A percentile compares a stretch with the other conserved stretches of the same genome.
phyloP scores from a whole-genome alignment of 2,888 invertebrate genomes.

The Entomobrya multifasciata region DNA sequence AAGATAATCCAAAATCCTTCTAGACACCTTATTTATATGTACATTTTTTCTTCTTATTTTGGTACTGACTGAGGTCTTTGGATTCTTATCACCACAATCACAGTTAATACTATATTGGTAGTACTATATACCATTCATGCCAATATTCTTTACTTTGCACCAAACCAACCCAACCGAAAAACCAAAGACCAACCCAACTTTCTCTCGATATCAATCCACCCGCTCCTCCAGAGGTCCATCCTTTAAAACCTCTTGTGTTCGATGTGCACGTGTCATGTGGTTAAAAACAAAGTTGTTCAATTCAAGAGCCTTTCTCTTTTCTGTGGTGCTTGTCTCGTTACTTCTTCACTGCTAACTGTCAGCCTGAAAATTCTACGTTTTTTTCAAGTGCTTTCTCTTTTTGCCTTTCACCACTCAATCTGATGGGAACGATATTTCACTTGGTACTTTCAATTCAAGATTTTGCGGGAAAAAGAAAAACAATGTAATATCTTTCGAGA shows the following conservation, averaged over 20 bases:
- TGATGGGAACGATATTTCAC: constrained; percentile 21
- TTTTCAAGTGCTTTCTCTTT: constrained; percentile 37
- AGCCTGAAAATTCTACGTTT: neutral
- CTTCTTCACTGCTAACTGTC: neutral
- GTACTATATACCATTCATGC: neutral
- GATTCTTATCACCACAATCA: neutral
- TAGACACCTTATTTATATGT: constrained; percentile 40
- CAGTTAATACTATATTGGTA: neutral
- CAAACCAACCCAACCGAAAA: constrained; percentile 38
- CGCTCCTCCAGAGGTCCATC: constrained; percentile 15
- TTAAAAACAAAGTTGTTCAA: constrained; percentile 54
- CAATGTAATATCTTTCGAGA: too few species aligned
- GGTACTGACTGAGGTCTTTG: neutral
- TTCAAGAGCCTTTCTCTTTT: constrained; percentile 28
- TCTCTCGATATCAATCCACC: neutral
- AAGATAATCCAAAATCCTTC: constrained; percentile 52
- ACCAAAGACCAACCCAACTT: constrained; percentile 19
- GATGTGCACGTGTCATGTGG: constrained; percentile 51
- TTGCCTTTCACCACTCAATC: constrained; percentile 7
- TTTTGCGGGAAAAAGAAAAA: neutral
- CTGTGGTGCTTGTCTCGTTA: neutral
- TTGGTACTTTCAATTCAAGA: neutral
- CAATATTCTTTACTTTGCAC: constrained; percentile 24
- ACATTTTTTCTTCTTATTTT: neutral
- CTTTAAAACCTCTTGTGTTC: neutral